phyloP scores from a whole-genome alignment of 2,888 invertebrate genomes.

The Drosophila mayaguana region DNA sequence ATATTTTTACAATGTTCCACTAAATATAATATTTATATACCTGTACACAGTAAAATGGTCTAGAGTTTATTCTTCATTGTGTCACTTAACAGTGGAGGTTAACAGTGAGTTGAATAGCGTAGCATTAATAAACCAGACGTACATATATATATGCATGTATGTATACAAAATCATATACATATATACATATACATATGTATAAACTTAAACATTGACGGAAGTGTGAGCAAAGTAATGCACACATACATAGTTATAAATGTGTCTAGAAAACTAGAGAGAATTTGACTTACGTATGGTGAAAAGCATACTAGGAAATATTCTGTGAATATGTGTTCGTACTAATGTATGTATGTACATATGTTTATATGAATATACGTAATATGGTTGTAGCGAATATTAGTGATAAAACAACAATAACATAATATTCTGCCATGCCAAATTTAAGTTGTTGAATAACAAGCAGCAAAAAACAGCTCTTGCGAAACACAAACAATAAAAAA shows the following conservation, averaged over 20 bases:
- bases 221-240: slow-evolving; percentile 21
- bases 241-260: slow-evolving; percentile 12
- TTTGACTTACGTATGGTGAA: slow-evolving; percentile 51
- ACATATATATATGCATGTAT: slow-evolving; percentile 4
- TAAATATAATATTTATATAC: neutral
- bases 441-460: slow-evolving; percentile 49
- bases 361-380: neutral
- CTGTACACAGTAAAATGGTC: neutral
- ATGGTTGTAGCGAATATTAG: slow-evolving; percentile 9
- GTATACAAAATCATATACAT: slow-evolving; percentile 4
- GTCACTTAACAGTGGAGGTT: slow-evolving; percentile 17
- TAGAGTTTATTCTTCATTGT: neutral
- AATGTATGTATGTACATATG: neutral
- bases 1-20: neutral
- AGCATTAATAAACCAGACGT: slow-evolving; percentile 9
- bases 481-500: slow-evolving; percentile 13
- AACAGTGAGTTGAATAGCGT: slow-evolving; percentile 20
- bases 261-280: slow-evolving; percentile 42
- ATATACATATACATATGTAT: slow-evolving; percentile 6
- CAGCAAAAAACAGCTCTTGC: neutral
- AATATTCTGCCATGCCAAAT: slow-evolving; percentile 4
- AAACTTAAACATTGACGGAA: slow-evolving; percentile 24
- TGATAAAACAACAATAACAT: slow-evolving; percentile 41
- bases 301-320: slow-evolving; percentile 62
- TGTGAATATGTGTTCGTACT: slow-evolving; percentile 15